A percentile compares a stretch with the other conserved stretches of the same genome.
Evolutionary conservation across 2,113 vertebrate genomes (phyloP).

Genomic region (Taurulus bubalis): DNA sequence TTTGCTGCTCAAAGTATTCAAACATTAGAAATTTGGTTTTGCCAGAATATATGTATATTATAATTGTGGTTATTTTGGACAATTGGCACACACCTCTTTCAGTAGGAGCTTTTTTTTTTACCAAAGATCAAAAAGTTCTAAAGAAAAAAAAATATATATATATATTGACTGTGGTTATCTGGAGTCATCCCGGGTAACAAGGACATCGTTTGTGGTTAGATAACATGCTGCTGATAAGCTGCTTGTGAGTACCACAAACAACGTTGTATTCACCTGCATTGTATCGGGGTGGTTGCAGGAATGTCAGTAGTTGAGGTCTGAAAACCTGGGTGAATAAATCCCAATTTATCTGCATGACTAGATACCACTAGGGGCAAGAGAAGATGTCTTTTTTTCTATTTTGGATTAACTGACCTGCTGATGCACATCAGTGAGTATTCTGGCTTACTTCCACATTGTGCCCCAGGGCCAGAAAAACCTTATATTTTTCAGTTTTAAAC

Average conservation of each 20-base stretch:
- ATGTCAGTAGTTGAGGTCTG: neutral
- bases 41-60: neutral
- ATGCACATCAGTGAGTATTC: neutral
- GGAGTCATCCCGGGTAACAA: neutral
- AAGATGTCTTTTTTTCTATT: neutral
- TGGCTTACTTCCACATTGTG: neutral
- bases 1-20: neutral
- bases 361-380: neutral
- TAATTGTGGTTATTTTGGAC: neutral
- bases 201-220: neutral
- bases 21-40: neutral
- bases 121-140: neutral
- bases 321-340: neutral
- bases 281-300: neutral
- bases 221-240: neutral
- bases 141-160: too few species aligned
- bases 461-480: slow-evolving; percentile 26
- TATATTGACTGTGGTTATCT: neutral
- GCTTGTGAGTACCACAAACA: neutral
- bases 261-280: neutral
- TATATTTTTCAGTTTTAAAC: slow-evolving; percentile 25
- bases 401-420: neutral
- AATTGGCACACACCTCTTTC: neutral
- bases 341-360: neutral
- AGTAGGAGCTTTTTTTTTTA: neutral